These are phyloP conservation scores for Mesorhabditis belari DNA, from an alignment of 2,888 invertebrate genomes.

Conservation along the genomic window DNA sequence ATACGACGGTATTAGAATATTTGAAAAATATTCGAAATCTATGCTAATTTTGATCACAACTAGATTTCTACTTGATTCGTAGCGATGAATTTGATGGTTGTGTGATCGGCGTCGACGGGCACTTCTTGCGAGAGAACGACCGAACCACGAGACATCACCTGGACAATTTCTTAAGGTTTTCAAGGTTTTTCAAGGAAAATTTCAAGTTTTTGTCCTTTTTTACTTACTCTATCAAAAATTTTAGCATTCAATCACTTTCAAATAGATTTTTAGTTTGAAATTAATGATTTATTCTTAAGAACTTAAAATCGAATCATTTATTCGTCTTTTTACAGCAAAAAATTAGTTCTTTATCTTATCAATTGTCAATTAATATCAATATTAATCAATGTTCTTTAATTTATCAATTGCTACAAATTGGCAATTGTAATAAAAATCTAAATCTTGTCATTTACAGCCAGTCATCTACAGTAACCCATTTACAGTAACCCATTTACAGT, in stretches of 20 bases:
- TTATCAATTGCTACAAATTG: too few species aligned
- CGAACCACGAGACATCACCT: slow-evolving; percentile 76
- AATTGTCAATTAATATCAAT: too few species aligned
- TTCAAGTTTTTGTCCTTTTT: not conserved
- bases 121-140: slow-evolving; percentile 69
- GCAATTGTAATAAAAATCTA: too few species aligned
- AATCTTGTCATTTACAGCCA: too few species aligned
- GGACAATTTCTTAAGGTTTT: slow-evolving; percentile 25
- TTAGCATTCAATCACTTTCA: too few species aligned
- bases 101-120: slow-evolving; percentile 40
- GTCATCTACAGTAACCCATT: too few species aligned
- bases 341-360: too few species aligned
- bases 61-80: slow-evolving; percentile 37
- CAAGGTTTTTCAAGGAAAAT: not conserved
- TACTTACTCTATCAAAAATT: too few species aligned
- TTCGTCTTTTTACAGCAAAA: not conserved
- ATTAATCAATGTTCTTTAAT: too few species aligned
- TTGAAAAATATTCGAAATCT: not conserved
- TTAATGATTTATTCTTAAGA: not conserved
- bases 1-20: slow-evolving; percentile 31
- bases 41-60: slow-evolving; percentile 62
- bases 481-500: too few species aligned
- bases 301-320: not conserved
- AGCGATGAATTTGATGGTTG: slow-evolving; percentile 66
- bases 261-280: not conserved